Evolutionary conservation across 2,888 invertebrate genomes (phyloP).

Genomic region (Dendrolimus houi): DNA sequence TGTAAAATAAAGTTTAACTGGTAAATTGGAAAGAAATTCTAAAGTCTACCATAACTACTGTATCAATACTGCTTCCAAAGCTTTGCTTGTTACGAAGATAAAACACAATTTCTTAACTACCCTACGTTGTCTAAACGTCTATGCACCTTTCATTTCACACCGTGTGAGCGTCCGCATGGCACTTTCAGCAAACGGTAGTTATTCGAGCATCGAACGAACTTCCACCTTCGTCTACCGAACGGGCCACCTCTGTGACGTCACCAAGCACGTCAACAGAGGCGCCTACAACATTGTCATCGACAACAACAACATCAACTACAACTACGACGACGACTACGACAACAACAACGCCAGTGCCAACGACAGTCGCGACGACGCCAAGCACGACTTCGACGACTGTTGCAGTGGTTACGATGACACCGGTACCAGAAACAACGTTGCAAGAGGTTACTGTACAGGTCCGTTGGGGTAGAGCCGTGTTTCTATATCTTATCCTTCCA

Average conservation of each 20-base stretch:
- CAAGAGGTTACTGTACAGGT: constrained; percentile 60
- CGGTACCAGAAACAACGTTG: constrained; percentile 43
- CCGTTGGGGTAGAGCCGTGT: constrained; percentile 19
- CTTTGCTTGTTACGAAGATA: not conserved
- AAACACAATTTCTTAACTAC: constrained; percentile 4
- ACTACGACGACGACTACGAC: constrained; percentile 23
- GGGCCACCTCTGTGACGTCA: constrained; percentile 34
- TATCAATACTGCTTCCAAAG: not conserved
- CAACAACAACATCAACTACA: constrained; percentile 22
- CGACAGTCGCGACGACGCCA: constrained; percentile 27
- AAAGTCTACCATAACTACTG: not conserved
- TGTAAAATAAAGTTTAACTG: no score
- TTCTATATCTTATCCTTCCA: no score
- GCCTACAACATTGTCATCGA: constrained; percentile 25
- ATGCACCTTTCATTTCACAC: constrained; percentile 44
- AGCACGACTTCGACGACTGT: constrained; percentile 27
- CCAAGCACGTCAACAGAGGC: constrained; percentile 28
- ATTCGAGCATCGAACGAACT: constrained; percentile 66
- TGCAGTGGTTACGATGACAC: constrained; percentile 35
- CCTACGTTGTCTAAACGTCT: constrained; percentile 44
- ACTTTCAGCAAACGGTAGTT: constrained; percentile 74
- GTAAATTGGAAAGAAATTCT: no score
- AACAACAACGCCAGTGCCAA: constrained; percentile 25
- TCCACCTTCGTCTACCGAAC: constrained; percentile 45
- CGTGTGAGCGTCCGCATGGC: constrained; percentile 72